Evolutionary conservation across 2,888 invertebrate species (phyloP), one percentile per base, ranked within the genome.

Genomic region (Laspeyria flexula): DNA sequence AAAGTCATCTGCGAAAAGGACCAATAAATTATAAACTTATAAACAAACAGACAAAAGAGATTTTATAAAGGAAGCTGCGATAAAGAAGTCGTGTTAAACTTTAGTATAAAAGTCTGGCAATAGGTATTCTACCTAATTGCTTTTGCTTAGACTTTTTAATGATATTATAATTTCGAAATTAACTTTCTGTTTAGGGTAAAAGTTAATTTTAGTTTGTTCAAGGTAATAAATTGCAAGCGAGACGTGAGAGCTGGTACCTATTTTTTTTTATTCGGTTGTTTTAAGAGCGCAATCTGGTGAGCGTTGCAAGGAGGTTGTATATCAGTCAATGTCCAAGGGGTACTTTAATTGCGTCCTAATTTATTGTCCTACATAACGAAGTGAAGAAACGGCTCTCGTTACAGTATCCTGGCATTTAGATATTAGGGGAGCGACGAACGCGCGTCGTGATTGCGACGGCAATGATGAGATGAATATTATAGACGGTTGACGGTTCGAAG

Each of bases 291-390:
- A 81, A 83, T 79, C 75, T 77, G 59, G 71, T 67, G 70, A 74
- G 64, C 73, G 73, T 65, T 80, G 80, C 77, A 79, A 80, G 72
- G 71, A 83, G 85, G 83, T 75, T 81, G 81, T 90, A 90, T 88
- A 90, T 90, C 89, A 88, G 86, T 90, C 90, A 90, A 82, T 74
- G 90, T 90, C 89, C 75, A 69, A 73, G 79, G 71, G 80, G 73
- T 72, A 82, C 78, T 90, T 90, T 88, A 89, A 90, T 90, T 88
- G 86, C 79, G 71, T 63, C 75, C 73, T 80, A 84, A 88, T 88
- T 89, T 86, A 85, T 87, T 75, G 70, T 69, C 75, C 69, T 75
- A 76, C 50, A 65, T 65, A 69, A 72, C 55, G 45, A 59, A 61
- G 57, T 57, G 52, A 45, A 43, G 52, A 63, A 49, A 39, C 51